These are phyloP conservation scores for Mus caroli DNA, from an alignment of 2,797 vertebrate genomes.

Conservation along the genomic window DNA sequence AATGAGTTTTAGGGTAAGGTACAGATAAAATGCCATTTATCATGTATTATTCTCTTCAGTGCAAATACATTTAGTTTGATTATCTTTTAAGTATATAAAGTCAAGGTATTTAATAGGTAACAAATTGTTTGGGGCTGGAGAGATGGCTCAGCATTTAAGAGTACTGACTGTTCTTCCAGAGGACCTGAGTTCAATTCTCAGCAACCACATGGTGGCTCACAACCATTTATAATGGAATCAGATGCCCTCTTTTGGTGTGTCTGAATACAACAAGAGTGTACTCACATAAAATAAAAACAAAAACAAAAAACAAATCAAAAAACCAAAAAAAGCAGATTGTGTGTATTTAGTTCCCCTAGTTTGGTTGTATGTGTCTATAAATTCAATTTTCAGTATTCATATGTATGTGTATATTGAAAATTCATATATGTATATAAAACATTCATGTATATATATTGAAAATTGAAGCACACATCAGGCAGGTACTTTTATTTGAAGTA, in stretches of 20 bases:
- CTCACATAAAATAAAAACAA: too few species aligned
- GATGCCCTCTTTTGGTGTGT: too few species aligned
- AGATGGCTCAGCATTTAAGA: too few species aligned
- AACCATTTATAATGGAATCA: too few species aligned
- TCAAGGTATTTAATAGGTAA: not conserved
- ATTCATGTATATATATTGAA: not conserved
- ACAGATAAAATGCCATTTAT: conserved; percentile 14
- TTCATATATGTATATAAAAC: not conserved
- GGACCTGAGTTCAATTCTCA: too few species aligned
- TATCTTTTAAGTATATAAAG: not conserved
- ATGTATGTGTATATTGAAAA: not conserved
- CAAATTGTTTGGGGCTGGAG: not conserved
- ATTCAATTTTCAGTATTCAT: not conserved
- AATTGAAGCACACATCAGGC: not conserved
- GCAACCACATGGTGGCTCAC: too few species aligned
- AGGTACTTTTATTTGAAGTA: not conserved
- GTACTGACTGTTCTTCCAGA: too few species aligned
- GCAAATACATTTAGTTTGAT: not conserved
- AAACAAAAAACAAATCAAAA: too few species aligned
- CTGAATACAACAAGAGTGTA: too few species aligned
- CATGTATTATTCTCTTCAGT: not conserved
- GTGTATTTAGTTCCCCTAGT: conserved; percentile 19
- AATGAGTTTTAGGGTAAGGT: not conserved
- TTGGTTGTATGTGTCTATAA: not conserved
- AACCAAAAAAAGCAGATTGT: not conserved